Conservation (phyloP, 2,888 invertebrate genomes). For the Stenodera caucasica region DNA sequence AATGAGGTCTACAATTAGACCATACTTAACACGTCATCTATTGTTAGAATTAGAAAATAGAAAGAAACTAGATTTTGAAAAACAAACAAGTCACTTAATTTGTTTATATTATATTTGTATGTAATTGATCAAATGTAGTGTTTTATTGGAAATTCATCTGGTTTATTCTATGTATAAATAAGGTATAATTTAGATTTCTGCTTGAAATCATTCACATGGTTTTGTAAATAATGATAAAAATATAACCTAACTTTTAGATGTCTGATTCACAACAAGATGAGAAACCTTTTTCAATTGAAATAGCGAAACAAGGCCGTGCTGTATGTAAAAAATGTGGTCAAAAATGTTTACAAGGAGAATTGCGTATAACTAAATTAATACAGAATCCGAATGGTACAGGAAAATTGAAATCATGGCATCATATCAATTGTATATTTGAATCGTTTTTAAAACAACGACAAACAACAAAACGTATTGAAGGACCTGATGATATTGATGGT, state of each 20-base stretch:
- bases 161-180: too few species aligned
- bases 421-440: constrained; percentile 79
- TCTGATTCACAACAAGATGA: constrained; percentile 42
- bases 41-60: too few species aligned
- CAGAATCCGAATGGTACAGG: constrained; percentile 75
- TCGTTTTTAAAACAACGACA: constrained; percentile 76
- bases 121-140: too few species aligned
- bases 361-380: constrained; percentile 76
- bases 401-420: constrained; percentile 84
- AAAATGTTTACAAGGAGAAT: constrained; percentile 70
- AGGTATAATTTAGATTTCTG: too few species aligned
- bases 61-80: too few species aligned
- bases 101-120: too few species aligned
- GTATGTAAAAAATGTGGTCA: constrained; percentile 88
- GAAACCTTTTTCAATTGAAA: constrained; percentile 71
- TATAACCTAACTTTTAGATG: constrained; percentile 21
- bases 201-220: too few species aligned
- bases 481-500: constrained; percentile 74
- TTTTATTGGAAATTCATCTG: too few species aligned
- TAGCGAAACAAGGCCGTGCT: constrained; percentile 79
- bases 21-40: too few species aligned
- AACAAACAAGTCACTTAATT: too few species aligned
- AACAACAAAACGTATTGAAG: constrained; percentile 79
- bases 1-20: too few species aligned
- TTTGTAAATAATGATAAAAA: too few species aligned